Percentiles rank a stretch among this genome's conserved stretches.
Evolutionary conservation across 2,888 invertebrate genomes (phyloP).

Genomic region (Eurytoma adleriae): DNA sequence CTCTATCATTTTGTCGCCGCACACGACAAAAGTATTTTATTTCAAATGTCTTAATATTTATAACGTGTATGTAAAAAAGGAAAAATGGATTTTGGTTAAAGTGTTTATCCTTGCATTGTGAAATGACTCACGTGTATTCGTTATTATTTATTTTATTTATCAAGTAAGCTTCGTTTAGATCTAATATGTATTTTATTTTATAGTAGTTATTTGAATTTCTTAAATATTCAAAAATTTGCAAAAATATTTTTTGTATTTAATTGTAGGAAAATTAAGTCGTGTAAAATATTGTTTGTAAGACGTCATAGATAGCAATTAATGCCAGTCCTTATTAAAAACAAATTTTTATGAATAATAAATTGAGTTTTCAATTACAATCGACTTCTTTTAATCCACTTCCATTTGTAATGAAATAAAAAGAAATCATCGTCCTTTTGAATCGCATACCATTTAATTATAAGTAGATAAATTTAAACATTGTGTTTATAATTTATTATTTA

Average conservation of each 20-base stretch:
- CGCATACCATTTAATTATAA: too few relatives aligned
- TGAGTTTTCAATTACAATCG: slow-evolving; percentile 13
- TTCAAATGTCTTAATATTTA: not conserved
- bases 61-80: not conserved
- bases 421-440: too few relatives aligned
- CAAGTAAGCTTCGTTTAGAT: not conserved
- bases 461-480: too few relatives aligned
- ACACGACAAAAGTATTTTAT: not conserved
- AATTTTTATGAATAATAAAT: slow-evolving; percentile 31
- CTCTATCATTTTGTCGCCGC: not conserved
- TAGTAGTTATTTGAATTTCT: too few relatives aligned
- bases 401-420: too few relatives aligned
- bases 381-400: not conserved
- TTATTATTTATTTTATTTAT: slow-evolving; percentile 19
- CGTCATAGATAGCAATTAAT: slow-evolving; percentile 25
- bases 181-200: too few relatives aligned
- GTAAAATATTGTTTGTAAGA: slow-evolving; percentile 34
- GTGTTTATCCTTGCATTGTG: not conserved
- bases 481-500: too few relatives aligned
- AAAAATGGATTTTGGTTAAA: slow-evolving; percentile 23
- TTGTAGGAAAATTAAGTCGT: not conserved
- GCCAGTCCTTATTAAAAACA: slow-evolving; percentile 14
- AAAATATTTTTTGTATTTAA: not conserved
- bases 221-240: not conserved
- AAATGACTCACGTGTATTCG: not conserved